Percentiles rank a stretch among this genome's conserved stretches.
Evolutionary conservation across 2,888 invertebrate species (phyloP).

Genomic region (Lasioglossum leucozonium): DNA sequence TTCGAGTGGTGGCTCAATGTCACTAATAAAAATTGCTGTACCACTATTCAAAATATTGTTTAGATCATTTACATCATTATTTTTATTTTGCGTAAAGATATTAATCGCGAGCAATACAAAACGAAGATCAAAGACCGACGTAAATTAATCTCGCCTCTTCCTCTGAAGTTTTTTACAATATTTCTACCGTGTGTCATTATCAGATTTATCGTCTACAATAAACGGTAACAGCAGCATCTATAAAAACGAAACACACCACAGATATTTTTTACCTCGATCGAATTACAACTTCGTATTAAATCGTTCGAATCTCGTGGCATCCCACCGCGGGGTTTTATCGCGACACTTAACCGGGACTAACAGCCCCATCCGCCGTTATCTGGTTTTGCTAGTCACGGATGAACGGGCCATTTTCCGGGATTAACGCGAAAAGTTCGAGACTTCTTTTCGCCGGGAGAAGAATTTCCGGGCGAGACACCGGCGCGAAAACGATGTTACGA

Average conservation of each 20-base stretch:
- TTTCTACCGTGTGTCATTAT: background rate
- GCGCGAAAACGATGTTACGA: background rate
- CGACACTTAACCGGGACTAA: background rate
- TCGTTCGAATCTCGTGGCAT: background rate
- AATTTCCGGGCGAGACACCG: background rate
- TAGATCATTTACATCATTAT: no score
- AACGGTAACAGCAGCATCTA: background rate
- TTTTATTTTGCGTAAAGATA: no score
- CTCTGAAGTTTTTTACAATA: background rate
- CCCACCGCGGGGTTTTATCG: background rate
- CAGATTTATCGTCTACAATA: background rate
- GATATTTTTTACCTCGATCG: background rate
- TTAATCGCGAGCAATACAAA: no score
- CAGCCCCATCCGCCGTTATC: background rate
- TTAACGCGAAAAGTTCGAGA: constrained; percentile 17
- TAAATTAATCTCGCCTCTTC: background rate
- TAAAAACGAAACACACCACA: background rate
- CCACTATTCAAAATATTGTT: no score
- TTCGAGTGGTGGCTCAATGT: no score
- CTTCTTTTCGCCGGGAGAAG: background rate
- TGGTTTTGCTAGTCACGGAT: background rate
- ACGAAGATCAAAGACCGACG: background rate
- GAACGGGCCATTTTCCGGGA: background rate
- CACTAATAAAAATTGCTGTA: no score
- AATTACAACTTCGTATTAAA: background rate